Evolutionary conservation across 2,797 vertebrate species (phyloP).

Genomic region (Fratercula arctica): DNA sequence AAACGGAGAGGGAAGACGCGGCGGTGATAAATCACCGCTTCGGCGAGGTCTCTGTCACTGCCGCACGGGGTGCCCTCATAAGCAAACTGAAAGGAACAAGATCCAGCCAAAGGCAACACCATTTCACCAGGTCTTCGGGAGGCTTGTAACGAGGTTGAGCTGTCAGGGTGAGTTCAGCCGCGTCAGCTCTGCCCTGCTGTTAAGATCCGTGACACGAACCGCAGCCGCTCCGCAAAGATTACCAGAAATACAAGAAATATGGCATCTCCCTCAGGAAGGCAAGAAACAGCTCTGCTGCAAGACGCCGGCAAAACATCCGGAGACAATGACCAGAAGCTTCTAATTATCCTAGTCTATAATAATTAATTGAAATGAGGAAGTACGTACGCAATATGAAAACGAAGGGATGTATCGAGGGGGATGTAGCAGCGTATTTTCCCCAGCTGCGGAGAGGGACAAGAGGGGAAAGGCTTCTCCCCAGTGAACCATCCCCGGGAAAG

Average conservation of each 20-base stretch:
- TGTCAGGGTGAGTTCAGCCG: not conserved
- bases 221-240: not conserved
- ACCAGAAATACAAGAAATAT: not conserved
- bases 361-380: not conserved
- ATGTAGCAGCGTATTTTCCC: not conserved
- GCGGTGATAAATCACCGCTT: not conserved
- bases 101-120: not conserved
- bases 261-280: not conserved
- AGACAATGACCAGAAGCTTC: not conserved
- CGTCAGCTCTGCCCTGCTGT: not conserved
- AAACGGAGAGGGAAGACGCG: not conserved
- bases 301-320: not conserved
- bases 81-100: not conserved
- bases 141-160: not conserved
- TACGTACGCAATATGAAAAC: fast-evolving
- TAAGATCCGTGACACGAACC: not conserved
- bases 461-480: not conserved
- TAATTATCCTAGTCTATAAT: not conserved
- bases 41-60: not conserved
- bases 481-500: not conserved
- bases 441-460: not conserved
- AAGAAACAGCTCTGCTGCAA: not conserved
- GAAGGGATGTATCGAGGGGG: not conserved
- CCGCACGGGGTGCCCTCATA: not conserved
- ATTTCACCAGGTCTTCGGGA: not conserved